A percentile compares a stretch with the other conserved stretches of the same genome.
Conservation (phyloP, 2,113 vertebrate species). For the Ovis aries region DNA sequence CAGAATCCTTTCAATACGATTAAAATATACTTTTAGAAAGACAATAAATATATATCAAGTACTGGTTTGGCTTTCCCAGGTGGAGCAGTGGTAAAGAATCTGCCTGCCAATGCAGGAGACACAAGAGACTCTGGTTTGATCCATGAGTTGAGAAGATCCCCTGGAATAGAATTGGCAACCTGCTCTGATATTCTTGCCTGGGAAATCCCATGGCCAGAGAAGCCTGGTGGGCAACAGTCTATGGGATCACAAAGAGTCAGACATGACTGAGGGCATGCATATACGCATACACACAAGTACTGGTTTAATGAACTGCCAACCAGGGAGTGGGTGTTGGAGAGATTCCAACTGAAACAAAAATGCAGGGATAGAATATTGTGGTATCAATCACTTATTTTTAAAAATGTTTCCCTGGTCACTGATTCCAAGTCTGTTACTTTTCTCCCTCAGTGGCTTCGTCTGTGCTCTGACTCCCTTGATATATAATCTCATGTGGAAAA, state of each 20-base stretch:
- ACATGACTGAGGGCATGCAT: not conserved
- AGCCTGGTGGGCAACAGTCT: not conserved
- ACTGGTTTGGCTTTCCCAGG: not conserved
- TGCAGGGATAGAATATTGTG: not conserved
- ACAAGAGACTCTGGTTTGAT: not conserved
- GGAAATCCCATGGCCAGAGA: not conserved
- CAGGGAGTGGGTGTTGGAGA: not conserved
- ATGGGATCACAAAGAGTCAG: not conserved
- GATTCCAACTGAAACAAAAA: not conserved
- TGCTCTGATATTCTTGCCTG: not conserved
- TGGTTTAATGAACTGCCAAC: not conserved
- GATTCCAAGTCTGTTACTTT: not conserved
- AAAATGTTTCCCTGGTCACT: not conserved
- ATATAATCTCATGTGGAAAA: not conserved
- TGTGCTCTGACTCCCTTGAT: not conserved
- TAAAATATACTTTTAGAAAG: not conserved
- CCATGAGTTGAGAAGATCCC: not conserved
- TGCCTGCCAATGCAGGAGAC: not conserved
- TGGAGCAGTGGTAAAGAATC: not conserved
- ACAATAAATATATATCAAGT: not conserved
- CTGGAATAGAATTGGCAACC: not conserved
- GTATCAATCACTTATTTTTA: not conserved
- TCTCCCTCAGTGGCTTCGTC: not conserved
- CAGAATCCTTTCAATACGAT: not conserved
- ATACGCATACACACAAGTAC: not conserved